Conservation (phyloP, 23 tunicate species). For the Diplosoma virens region DNA sequence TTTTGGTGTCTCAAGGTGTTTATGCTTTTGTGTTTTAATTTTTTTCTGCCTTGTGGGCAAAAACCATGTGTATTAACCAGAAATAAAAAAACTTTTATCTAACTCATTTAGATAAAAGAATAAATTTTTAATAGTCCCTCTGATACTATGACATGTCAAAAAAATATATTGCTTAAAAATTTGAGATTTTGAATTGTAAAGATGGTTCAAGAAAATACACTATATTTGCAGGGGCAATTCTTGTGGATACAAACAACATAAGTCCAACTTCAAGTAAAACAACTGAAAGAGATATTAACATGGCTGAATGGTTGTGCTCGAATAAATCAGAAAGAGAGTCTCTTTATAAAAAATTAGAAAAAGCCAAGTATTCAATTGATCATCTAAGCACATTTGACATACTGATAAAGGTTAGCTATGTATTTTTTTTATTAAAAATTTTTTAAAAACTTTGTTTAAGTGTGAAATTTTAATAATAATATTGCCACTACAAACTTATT, state of each 20-base stretch:
- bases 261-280: conserved; percentile 41
- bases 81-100: no score
- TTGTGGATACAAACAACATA: conserved; percentile 58
- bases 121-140: no score
- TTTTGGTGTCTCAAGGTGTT: no score
- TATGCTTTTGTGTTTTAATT: no score
- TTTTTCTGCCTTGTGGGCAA: no score
- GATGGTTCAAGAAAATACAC: no score
- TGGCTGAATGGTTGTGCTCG: conserved; percentile 20
- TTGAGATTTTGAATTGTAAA: no score
- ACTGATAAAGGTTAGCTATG: conserved; percentile 40
- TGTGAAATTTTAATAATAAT: background rate
- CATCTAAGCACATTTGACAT: conserved; percentile 37
- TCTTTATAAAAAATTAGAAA: background rate
- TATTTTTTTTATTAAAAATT: background rate
- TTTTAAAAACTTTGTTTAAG: background rate
- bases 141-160: no score
- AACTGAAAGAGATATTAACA: conserved; percentile 35
- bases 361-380: conserved; percentile 44
- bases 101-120: no score
- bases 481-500: no score
- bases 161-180: no score
- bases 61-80: no score
- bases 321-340: background rate
- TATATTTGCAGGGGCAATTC: conserved; percentile 39